Percentiles rank a stretch among this genome's conserved stretches.
These are phyloP conservation scores for Caranx ignobilis DNA, from an alignment of 2,113 vertebrate species.

Conservation along the genomic window DNA sequence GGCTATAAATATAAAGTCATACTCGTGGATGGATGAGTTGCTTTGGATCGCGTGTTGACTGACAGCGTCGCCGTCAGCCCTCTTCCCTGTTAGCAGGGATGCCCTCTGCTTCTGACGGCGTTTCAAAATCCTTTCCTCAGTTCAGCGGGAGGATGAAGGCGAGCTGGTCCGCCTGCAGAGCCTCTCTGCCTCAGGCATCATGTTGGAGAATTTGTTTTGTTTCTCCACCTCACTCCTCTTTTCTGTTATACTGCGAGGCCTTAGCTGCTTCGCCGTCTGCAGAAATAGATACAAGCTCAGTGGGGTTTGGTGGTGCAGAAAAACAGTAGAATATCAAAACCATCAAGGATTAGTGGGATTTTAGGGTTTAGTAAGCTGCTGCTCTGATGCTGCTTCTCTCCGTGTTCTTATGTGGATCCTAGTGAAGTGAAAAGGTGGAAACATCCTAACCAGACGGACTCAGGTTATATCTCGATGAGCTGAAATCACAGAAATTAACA, in stretches of 20 bases:
- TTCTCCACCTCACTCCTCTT: conserved; percentile 52
- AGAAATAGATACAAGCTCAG: conserved; percentile 69
- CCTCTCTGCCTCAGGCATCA: conserved; percentile 62
- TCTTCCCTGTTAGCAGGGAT: conserved; percentile 51
- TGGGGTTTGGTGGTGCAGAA: conserved; percentile 52
- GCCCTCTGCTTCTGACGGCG: conserved; percentile 63
- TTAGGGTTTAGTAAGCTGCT: conserved; percentile 16
- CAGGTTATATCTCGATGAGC: not conserved
- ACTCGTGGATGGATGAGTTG: conserved; percentile 23
- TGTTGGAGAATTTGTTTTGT: conserved; percentile 69
- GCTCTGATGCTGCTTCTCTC: conserved; percentile 22
- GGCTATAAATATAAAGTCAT: conserved; percentile 35
- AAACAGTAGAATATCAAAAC: conserved; percentile 55
- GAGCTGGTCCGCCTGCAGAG: conserved; percentile 50
- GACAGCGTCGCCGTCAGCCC: conserved; percentile 49
- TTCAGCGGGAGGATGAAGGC: conserved; percentile 63
- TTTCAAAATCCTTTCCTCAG: conserved; percentile 63
- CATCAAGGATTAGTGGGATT: conserved; percentile 27
- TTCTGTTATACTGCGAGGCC: conserved; percentile 23
- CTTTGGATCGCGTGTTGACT: conserved; percentile 30
- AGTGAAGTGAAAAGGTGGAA: not conserved
- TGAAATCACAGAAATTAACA: not conserved
- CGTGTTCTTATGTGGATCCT: not conserved
- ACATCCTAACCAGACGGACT: not conserved
- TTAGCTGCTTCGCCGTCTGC: conserved; percentile 49